Evolutionary conservation across 2,888 invertebrate genomes (phyloP).

Genomic region (Drosophila pseudotakahashii): DNA sequence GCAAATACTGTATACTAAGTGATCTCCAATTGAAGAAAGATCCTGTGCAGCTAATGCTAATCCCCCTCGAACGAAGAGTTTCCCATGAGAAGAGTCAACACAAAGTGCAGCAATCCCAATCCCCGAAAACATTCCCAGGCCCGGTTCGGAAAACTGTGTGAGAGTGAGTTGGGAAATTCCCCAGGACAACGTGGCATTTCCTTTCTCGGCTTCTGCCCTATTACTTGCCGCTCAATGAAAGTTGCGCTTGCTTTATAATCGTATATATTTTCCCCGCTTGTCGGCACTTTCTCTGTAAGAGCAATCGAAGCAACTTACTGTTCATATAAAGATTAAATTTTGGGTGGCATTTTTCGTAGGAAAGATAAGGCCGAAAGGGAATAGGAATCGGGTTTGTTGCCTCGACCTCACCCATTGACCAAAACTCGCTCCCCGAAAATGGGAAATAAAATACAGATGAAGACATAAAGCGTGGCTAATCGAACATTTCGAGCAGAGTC

Average conservation of each 20-base stretch:
- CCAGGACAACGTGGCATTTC: slow-evolving; percentile 29
- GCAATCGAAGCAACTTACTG: slow-evolving; percentile 33
- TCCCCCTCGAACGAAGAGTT: slow-evolving; percentile 21
- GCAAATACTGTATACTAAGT: slow-evolving; percentile 2
- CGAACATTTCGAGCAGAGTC: slow-evolving; percentile 75
- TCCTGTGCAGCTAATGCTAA: slow-evolving; percentile 29
- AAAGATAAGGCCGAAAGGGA: slow-evolving; percentile 62
- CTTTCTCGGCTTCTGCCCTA: not conserved
- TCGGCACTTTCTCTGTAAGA: slow-evolving; percentile 54
- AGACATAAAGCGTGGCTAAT: slow-evolving; percentile 83
- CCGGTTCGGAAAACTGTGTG: slow-evolving; percentile 8
- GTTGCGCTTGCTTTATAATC: slow-evolving; percentile 40
- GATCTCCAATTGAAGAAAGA: slow-evolving; percentile 33
- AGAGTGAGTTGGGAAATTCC: slow-evolving; percentile 27
- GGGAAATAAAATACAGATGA: slow-evolving; percentile 63
- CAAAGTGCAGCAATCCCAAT: slow-evolving; percentile 18
- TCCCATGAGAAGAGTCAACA: slow-evolving; percentile 41
- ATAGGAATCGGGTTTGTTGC: slow-evolving; percentile 19
- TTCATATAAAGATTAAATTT: slow-evolving; percentile 63
- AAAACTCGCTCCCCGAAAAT: slow-evolving; percentile 25
- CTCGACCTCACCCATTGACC: slow-evolving; percentile 37
- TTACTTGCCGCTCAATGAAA: slow-evolving; percentile 66
- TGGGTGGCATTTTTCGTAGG: slow-evolving; percentile 75
- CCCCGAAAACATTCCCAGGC: slow-evolving; percentile 30
- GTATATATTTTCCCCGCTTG: slow-evolving; percentile 5